Evolutionary conservation across 2,113 vertebrate genomes (phyloP), one percentile per base, ranked within the genome.

Genomic region (Eurystomus gularis): DNA sequence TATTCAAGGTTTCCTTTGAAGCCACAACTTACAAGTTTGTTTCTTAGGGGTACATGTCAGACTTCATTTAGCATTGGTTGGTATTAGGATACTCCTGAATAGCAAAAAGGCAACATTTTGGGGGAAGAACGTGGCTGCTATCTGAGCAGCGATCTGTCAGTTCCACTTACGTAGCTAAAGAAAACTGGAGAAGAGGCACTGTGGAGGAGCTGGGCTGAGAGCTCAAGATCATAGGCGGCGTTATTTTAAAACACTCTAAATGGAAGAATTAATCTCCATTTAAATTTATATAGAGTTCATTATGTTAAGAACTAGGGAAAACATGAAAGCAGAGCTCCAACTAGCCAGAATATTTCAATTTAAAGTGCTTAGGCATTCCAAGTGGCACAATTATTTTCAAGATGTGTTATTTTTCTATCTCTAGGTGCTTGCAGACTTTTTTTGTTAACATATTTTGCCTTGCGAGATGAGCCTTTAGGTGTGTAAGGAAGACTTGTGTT

Each of bases 1-100:
- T 99, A 99, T 98, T 99, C 98, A 99, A 98, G 98, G 98, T 99
- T 99, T 98, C 96, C 98, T 98, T 98, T 98, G 98, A 99, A 99
- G 98, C 98, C 98, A 96, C 98, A 99, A 98, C 98, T 99, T 98
- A 97, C 99, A 99, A 99, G 98, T 99, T 99, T 98, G 98, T 99
- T 99, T 99, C 99, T 99, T 98, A 98, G 98, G 99, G 99, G 99
- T 98, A 99, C 98, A 99, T 99, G 99, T 99, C 99, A 99, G 99
- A 99, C 97, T 98, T 98, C 98, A 99, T 99, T 99, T 99, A 99
- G 98, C 98, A 98, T 98, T 98, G 87, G 96, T 95, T 99, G 98
- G 98, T 98, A 98, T 98, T 98, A 95, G 98, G 98, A 99, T 99
- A 99, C 98, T 98, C 98, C 98, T 98, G 98, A 98, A 98, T 91